Evolutionary conservation across 2,888 invertebrate genomes (phyloP).

Genomic region (Thelaira solivaga): DNA sequence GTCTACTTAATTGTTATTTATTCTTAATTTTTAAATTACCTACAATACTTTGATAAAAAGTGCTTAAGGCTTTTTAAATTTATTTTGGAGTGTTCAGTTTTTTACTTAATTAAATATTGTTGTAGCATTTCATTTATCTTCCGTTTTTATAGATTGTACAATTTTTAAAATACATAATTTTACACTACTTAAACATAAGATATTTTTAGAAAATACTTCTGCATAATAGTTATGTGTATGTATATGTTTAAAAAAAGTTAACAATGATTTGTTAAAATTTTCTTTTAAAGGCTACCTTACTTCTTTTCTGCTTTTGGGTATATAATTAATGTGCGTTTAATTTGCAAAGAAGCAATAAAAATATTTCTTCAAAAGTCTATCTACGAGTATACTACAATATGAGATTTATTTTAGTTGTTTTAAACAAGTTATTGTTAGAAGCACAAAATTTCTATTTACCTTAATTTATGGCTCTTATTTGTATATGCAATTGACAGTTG

Average conservation of each 20-base stretch:
- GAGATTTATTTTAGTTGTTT: constrained; percentile 49
- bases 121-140: neutral
- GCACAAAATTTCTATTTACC: constrained; percentile 66
- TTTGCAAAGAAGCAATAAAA: constrained; percentile 68
- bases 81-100: neutral
- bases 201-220: constrained; percentile 37
- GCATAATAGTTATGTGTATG: constrained; percentile 27
- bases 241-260: neutral
- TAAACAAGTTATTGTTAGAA: constrained; percentile 60
- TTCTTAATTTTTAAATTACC: too few species aligned
- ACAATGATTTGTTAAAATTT: constrained; percentile 25
- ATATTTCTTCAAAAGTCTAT: constrained; percentile 49
- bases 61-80: too few species aligned
- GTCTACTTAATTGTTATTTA: too few species aligned
- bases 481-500: neutral
- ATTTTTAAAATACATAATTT: constrained; percentile 2
- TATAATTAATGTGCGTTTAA: constrained; percentile 48
- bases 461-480: neutral
- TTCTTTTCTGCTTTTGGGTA: neutral
- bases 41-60: too few species aligned
- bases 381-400: too few species aligned
- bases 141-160: constrained; percentile 21
- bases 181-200: constrained; percentile 25
- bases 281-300: neutral
- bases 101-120: neutral